Percentiles rank a stretch among this genome's conserved stretches.
These are phyloP conservation scores for Drosophila lacteicornis DNA, from an alignment of 1,140 invertebrate species.

Conservation along the genomic window DNA sequence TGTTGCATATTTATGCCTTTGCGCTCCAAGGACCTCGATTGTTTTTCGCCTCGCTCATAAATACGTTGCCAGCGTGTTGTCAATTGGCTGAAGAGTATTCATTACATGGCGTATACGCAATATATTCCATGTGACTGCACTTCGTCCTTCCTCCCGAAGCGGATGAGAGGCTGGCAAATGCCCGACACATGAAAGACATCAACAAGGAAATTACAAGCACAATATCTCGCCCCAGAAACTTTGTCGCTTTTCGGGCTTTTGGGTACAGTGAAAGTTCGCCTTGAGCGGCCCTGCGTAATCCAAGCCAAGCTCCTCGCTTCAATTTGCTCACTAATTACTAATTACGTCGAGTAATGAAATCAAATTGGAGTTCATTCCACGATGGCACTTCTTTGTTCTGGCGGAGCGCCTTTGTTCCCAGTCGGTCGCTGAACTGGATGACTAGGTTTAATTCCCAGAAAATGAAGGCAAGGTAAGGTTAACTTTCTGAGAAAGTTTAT, in stretches of 20 bases:
- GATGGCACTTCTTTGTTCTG: conserved; percentile 34
- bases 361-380: conserved; percentile 29
- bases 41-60: conserved; percentile 70
- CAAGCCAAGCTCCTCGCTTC: conserved; percentile 13
- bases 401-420: conserved; percentile 8
- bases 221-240: conserved; percentile 35
- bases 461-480: neutral
- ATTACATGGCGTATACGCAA: conserved; percentile 77
- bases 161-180: conserved; percentile 44
- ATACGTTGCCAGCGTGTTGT: conserved; percentile 56
- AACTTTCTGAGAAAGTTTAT: neutral
- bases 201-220: conserved; percentile 69
- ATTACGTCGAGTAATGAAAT: conserved; percentile 44
- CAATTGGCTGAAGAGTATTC: conserved; percentile 57
- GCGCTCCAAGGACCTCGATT: conserved; percentile 37
- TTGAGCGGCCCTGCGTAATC: neutral
- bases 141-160: neutral
- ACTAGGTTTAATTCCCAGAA: neutral
- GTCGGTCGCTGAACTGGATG: conserved; percentile 15
- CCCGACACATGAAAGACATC: conserved; percentile 60
- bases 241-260: no score
- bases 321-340: conserved; percentile 42
- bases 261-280: conserved; percentile 38
- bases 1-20: conserved; percentile 66
- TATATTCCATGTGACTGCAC: conserved; percentile 54